Conservation (phyloP, 1,140 invertebrate species). For the Bemisia tabaci region DNA sequence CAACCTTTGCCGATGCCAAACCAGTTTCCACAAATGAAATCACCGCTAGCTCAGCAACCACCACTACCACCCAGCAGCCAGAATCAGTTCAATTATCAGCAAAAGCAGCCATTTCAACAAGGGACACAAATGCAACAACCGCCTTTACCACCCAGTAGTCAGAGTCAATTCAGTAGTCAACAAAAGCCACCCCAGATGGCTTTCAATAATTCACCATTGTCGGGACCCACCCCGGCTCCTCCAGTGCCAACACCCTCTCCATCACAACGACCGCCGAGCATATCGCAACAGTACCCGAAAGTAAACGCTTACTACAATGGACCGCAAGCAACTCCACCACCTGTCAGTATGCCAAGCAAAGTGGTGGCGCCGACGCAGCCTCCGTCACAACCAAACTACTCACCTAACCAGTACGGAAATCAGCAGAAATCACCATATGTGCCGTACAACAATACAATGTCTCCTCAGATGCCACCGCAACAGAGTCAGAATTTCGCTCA, state of each 20-base stretch:
- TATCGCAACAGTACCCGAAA: not conserved
- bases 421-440: not conserved
- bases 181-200: not conserved
- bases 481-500: not conserved
- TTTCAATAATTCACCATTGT: not conserved
- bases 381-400: not conserved
- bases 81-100: no score
- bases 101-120: not conserved
- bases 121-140: not conserved
- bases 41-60: no score
- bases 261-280: not conserved
- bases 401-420: not conserved
- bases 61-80: no score
- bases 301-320: not conserved
- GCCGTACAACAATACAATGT: not conserved
- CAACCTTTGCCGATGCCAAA: no score
- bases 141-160: not conserved
- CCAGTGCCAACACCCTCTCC: not conserved
- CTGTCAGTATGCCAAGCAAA: not conserved
- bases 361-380: not conserved
- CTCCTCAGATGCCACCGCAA: not conserved
- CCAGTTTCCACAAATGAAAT: no score
- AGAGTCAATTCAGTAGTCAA: not conserved
- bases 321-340: not conserved
- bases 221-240: not conserved